These are phyloP conservation scores for Lepidocolaptes lacrymiger DNA, from an alignment of 2,797 vertebrate genomes.

Conservation along the genomic window DNA sequence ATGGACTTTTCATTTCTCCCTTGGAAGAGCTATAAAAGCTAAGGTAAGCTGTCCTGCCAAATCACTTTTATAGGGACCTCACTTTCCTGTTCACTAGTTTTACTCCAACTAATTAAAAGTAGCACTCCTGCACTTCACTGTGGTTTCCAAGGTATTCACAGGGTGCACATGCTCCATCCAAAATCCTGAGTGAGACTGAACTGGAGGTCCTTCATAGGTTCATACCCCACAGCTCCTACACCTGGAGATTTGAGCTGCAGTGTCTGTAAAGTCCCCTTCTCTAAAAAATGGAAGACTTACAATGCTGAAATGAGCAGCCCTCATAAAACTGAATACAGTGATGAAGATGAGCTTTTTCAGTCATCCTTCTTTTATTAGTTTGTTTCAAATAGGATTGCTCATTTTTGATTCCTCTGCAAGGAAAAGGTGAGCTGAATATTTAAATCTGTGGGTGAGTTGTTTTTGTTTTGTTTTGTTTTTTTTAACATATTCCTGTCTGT, in stretches of 20 bases:
- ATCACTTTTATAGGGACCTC: conserved; percentile 5
- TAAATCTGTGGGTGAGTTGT: not conserved
- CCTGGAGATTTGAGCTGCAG: not conserved
- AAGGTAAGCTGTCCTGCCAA: conserved; percentile 24
- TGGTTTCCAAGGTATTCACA: conserved; percentile 9
- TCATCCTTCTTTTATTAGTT: not conserved
- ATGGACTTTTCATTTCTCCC: conserved; percentile 42
- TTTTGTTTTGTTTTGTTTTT: not conserved
- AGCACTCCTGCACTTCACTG: not conserved
- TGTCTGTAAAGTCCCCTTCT: not conserved
- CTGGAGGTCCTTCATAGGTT: not conserved
- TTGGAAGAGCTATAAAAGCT: conserved; percentile 21
- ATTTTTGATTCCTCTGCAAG: not conserved
- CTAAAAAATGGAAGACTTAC: not conserved
- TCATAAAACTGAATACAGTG: not conserved
- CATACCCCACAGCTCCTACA: not conserved
- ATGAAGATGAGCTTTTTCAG: not conserved
- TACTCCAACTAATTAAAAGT: conserved; percentile 48
- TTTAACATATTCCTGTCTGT: not conserved
- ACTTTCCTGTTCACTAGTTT: conserved; percentile 49
- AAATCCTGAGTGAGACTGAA: not conserved
- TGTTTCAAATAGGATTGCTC: not conserved
- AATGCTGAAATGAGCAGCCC: not conserved
- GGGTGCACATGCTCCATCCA: not conserved
- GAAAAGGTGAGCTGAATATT: not conserved